phyloP scores from a whole-genome alignment of 2,113 vertebrate species.

The Brachirus orientalis region DNA sequence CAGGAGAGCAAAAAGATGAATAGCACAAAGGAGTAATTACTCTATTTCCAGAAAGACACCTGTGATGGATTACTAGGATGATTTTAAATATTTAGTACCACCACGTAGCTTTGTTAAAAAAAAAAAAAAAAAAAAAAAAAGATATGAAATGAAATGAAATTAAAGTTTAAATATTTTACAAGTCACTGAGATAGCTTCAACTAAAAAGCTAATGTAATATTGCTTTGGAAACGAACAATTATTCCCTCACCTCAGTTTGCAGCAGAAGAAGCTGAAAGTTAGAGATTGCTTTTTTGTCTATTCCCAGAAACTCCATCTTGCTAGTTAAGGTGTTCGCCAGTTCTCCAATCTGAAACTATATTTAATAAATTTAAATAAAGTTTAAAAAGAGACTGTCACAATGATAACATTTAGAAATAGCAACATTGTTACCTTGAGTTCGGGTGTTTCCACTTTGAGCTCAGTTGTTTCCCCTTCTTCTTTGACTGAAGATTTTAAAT shows the following conservation, averaged over 20 bases:
- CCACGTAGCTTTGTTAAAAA: slow-evolving; percentile 27
- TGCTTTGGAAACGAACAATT: neutral
- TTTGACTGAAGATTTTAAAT: slow-evolving; percentile 78
- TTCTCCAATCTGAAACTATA: slow-evolving; percentile 98
- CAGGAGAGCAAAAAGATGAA: slow-evolving; percentile 25
- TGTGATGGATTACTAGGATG: slow-evolving; percentile 63
- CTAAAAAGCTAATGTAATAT: neutral
- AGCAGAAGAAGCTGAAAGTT: slow-evolving; percentile 98
- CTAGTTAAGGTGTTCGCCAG: slow-evolving; percentile 97
- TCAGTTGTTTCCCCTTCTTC: slow-evolving; percentile 86
- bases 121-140: too few species aligned
- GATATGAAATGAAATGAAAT: slow-evolving; percentile 54
- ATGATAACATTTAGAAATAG: neutral
- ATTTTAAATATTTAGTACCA: slow-evolving; percentile 69
- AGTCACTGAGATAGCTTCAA: slow-evolving; percentile 10
- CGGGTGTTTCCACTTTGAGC: slow-evolving; percentile 89
- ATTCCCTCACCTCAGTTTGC: slow-evolving; percentile 91
- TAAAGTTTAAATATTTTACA: slow-evolving; percentile 63
- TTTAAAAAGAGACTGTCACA: neutral
- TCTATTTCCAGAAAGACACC: slow-evolving; percentile 27
- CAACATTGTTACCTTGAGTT: slow-evolving; percentile 53
- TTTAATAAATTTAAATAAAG: slow-evolving; percentile 1
- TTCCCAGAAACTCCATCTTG: slow-evolving; percentile 98
- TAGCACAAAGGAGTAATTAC: slow-evolving; percentile 33
- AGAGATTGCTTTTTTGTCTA: slow-evolving; percentile 95